phyloP scores from a whole-genome alignment of 2,113 vertebrate genomes.

The Danio rerio region GRCz12tu NC_133176.1:11609001-11609500 shows the following conservation, averaged over 20 bases:
- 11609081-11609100: no score
- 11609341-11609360: background rate
- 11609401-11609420: background rate
- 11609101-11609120: no score
- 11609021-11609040: no score
- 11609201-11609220: no score
- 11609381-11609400: background rate
- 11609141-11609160: no score
- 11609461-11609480: constrained; percentile 16
- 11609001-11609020: no score
- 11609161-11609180: no score
- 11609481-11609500: background rate
- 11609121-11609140: no score
- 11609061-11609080: no score
- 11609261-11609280: background rate
- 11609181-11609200: no score
- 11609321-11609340: background rate
- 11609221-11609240: background rate
- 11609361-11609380: background rate
- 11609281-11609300: background rate
- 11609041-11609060: no score
- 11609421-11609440: background rate
- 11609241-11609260: background rate
- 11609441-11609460: background rate
- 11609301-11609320: constrained; percentile 5